These are phyloP conservation scores for Xanthia icteritia DNA, from an alignment of 2,888 invertebrate species.

Conservation along the genomic window DNA sequence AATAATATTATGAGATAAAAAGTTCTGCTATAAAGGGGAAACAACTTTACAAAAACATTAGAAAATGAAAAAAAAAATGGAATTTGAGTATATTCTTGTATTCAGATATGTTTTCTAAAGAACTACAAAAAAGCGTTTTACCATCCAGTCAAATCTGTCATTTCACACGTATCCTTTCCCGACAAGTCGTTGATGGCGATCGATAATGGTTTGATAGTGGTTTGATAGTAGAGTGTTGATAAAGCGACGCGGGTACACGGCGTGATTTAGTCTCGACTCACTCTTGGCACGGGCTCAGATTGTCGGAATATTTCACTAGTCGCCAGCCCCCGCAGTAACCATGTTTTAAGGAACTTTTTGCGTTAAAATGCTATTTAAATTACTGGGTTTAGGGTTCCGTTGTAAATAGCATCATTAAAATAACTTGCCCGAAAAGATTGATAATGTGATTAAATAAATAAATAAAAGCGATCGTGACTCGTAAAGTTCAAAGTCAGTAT, in stretches of 20 bases:
- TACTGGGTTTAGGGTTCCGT: slow-evolving; percentile 38
- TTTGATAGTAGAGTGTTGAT: slow-evolving; percentile 48
- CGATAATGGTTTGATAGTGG: slow-evolving; percentile 36
- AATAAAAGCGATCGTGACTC: background rate
- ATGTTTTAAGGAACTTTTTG: slow-evolving; percentile 52
- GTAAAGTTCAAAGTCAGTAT: background rate
- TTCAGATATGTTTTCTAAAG: background rate
- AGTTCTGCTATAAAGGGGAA: too few species aligned
- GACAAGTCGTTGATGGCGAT: slow-evolving; percentile 22
- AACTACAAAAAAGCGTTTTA: background rate
- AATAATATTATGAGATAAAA: too few species aligned
- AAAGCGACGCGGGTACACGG: slow-evolving; percentile 9
- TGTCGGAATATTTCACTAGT: slow-evolving; percentile 51
- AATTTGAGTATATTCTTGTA: too few species aligned
- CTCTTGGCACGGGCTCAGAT: slow-evolving; percentile 65
- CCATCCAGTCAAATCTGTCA: slow-evolving; percentile 6
- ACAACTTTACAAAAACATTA: too few species aligned
- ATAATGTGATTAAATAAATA: background rate
- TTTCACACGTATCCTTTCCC: background rate
- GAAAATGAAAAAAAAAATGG: too few species aligned
- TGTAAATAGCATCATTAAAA: background rate
- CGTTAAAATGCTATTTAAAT: slow-evolving; percentile 49
- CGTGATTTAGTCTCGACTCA: slow-evolving; percentile 49
- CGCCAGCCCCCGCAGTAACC: slow-evolving; percentile 43
- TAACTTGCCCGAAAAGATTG: background rate